A percentile compares a stretch with the other conserved stretches of the same genome.
Evolutionary conservation across 1,140 invertebrate species (phyloP).

Genomic region (Thaumetopoea pityocampa): DNA sequence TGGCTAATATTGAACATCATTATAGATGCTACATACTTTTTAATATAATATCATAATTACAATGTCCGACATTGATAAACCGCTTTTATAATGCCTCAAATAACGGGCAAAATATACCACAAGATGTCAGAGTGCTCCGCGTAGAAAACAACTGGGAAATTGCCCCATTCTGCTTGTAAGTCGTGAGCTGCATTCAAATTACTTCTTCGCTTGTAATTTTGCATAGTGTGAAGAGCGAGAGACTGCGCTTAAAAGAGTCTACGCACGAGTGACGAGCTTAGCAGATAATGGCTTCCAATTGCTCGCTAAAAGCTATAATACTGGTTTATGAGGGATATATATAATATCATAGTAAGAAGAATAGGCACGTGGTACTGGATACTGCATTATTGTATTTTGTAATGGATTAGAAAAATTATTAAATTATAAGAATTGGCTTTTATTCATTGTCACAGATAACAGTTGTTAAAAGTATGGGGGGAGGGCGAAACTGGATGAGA

Average conservation of each 20-base stretch:
- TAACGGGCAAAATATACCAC: slow-evolving; percentile 33
- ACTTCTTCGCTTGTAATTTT: slow-evolving; percentile 64
- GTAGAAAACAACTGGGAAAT: slow-evolving; percentile 69
- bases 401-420: too few species aligned
- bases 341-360: too few species aligned
- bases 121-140: slow-evolving; percentile 58
- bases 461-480: too few species aligned
- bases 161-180: slow-evolving; percentile 68
- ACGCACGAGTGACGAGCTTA: slow-evolving; percentile 18
- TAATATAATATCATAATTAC: too few species aligned
- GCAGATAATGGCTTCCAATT: slow-evolving; percentile 21
- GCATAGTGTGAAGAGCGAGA: slow-evolving; percentile 27
- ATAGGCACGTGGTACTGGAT: too few species aligned
- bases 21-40: too few species aligned
- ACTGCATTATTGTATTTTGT: too few species aligned
- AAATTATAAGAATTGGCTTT: too few species aligned
- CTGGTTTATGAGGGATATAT: not conserved
- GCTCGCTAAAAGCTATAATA: slow-evolving; percentile 4
- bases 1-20: too few species aligned
- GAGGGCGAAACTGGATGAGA: too few species aligned
- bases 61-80: slow-evolving; percentile 17
- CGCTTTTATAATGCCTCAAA: slow-evolving; percentile 6
- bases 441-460: too few species aligned
- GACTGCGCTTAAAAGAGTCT: slow-evolving; percentile 13
- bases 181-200: slow-evolving; percentile 68